phyloP scores from a whole-genome alignment of 2,797 vertebrate species.

The Melanotaenia nigrans region DNA sequence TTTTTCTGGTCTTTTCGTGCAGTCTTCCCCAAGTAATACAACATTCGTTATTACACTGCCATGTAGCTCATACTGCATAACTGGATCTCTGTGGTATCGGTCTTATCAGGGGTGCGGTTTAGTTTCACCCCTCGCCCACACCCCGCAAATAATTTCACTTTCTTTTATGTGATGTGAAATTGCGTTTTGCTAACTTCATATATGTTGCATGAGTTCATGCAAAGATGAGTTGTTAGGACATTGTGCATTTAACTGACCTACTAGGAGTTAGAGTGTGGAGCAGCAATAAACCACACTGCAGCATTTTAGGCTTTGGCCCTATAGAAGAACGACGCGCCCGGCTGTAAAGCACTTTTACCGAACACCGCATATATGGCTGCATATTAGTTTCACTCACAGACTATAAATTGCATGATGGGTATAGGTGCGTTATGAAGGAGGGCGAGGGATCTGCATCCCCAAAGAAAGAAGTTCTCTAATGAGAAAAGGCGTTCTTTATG shows the following conservation, averaged over 20 bases:
- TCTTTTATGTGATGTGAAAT: neutral
- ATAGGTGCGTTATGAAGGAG: neutral
- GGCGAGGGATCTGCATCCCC: conserved; percentile 2
- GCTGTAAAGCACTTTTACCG: conserved; percentile 35
- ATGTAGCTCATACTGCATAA: conserved; percentile 19
- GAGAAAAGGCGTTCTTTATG: neutral
- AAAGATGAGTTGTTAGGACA: conserved; percentile 34
- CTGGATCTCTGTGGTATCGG: conserved; percentile 22
- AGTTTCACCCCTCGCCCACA: neutral
- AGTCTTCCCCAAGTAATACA: neutral
- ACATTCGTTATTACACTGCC: conserved; percentile 6
- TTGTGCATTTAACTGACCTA: conserved; percentile 65
- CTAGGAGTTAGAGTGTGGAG: conserved; percentile 63
- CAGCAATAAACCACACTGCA: conserved; percentile 85
- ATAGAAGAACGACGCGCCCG: conserved; percentile 61
- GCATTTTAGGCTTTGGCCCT: conserved; percentile 82
- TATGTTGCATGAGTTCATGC: conserved; percentile 1
- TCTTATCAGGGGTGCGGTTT: conserved; percentile 79
- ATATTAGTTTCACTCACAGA: neutral
- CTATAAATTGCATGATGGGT: neutral
- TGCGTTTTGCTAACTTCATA: conserved; percentile 11
- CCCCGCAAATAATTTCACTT: conserved; percentile 11
- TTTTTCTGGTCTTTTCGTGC: conserved; percentile 52
- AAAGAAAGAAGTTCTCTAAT: conserved; percentile 19
- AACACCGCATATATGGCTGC: conserved; percentile 6